Evolutionary conservation across 2,888 invertebrate species (phyloP), one percentile per base, ranked within the genome.

Genomic region (Hyalella azteca): DNA sequence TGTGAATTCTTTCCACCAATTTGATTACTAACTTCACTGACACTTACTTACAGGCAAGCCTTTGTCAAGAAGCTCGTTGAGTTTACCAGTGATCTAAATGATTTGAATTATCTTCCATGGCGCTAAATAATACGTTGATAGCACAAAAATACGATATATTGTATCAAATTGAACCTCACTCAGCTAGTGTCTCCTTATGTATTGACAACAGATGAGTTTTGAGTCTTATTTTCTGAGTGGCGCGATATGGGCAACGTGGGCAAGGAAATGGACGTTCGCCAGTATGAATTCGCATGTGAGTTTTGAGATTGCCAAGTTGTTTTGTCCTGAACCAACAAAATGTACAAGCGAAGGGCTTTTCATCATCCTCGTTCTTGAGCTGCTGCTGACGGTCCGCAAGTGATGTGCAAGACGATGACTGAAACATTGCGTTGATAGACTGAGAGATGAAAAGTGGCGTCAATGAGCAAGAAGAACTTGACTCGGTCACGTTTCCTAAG

Each of bases 181-280:
- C 54, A 9, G 54, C 22, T 29, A 54, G 7, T 13, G 36, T 29
- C 36, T 66, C 66, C 36, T 66, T 66, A 19, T 66, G 66, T 36
- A 66, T 66, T 29, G 66, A 66, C 7, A 66, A 36, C 73, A 78
- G 45, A 50, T 82, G 81, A 45, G 78, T 78, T 54, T 82, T 82
- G 49, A 82, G 60, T 32, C 78, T 78, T 45, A 80, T 80, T 49
- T 82, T 82, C 54, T 82, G 82, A 54, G 80, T 82, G 40, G 82
- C 79, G 13, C 82, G 78, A 40, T 82, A 82, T 11, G 80, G 80
- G 26, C 82, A 82, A 36, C 77, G 78, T 4, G 76, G n/a, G 66
- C 82, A 82, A n/a, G 82, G 79, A 50, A 79, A 82, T 3, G 77
- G 77, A 41, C 76, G 78, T 29, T 80, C 78, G 19, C 78, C 79